These are phyloP conservation scores for Lepus timidus DNA, from an alignment of 2,113 vertebrate genomes.

Conservation along the genomic window DNA sequence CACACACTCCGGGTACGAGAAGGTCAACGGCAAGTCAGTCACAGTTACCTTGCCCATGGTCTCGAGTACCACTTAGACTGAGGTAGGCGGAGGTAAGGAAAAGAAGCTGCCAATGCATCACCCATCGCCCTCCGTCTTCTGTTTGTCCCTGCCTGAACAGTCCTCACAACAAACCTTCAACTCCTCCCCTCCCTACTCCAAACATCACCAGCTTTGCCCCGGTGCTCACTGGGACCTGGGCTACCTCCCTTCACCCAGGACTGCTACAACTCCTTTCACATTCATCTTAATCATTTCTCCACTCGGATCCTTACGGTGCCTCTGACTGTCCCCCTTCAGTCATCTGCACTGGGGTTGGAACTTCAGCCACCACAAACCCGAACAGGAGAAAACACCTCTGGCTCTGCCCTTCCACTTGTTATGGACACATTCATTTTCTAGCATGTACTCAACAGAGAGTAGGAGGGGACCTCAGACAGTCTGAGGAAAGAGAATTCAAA, in stretches of 20 bases:
- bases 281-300: not conserved
- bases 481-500: no score
- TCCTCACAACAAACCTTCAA: not conserved
- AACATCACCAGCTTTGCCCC: not conserved
- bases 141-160: no score
- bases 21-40: not conserved
- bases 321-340: not conserved
- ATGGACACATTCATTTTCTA: constrained; percentile 12
- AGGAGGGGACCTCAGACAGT: no score
- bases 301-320: not conserved
- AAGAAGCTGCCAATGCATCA: no score
- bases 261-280: not conserved
- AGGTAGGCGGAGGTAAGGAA: not conserved
- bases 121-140: no score
- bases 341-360: not conserved
- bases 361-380: constrained; percentile 24
- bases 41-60: not conserved
- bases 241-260: not conserved
- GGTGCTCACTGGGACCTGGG: not conserved
- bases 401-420: constrained; percentile 33
- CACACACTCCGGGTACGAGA: fast-evolving
- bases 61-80: not conserved
- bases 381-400: not conserved
- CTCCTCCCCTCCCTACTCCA: not conserved
- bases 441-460: not conserved